Evolutionary conservation across 2,888 invertebrate species (phyloP), one percentile per base, ranked within the genome.

Genomic region (Pseudococcus viburni): DNA sequence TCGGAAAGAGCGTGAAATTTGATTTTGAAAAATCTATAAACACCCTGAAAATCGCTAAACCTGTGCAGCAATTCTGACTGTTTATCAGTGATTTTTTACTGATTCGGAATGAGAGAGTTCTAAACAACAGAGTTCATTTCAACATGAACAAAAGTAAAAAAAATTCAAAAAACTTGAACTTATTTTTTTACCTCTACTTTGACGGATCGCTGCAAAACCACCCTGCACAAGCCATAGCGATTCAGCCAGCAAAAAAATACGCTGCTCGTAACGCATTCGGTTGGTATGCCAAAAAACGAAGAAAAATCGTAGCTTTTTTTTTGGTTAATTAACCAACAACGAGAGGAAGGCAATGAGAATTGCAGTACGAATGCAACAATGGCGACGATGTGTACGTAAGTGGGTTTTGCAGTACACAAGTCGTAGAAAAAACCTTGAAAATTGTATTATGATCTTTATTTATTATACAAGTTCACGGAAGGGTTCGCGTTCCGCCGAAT

Each of bases 401-500:
- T 17, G 42, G 73, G 6, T 2, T 33, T 12, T 42, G 9, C 42
- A 42, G 42, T 42, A 42, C 15, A n/a, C 33, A 80, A 33, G 26
- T 33, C 26, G 26, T 33, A 33, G 26, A 8, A 42, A 80, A 9
- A 83, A 8, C 80, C 80, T 83, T 83, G 80, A 83, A 83, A 33
- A 46, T 46, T 46, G 42, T 42, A 42, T 9, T 9, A 42, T 39
- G 39, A 77, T 26, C 39, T 42, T 73, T 80, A 83, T 83, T 83
- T 83, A 83, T 83, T 83, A 83, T 42, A 6, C 80, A 83, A 46
- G 80, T 83, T 83, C 80, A 83, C 80, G 46, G 42, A 83, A 83
- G 80, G 80, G 80, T 46, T 83, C 33, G 46, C 42, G 42, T 42
- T 42, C 42, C 42, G 46, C 12, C 80, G 46, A 73, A 39, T 22